Evolutionary conservation across 2,113 vertebrate species (phyloP).

Genomic region (Sylvietta virens): DNA sequence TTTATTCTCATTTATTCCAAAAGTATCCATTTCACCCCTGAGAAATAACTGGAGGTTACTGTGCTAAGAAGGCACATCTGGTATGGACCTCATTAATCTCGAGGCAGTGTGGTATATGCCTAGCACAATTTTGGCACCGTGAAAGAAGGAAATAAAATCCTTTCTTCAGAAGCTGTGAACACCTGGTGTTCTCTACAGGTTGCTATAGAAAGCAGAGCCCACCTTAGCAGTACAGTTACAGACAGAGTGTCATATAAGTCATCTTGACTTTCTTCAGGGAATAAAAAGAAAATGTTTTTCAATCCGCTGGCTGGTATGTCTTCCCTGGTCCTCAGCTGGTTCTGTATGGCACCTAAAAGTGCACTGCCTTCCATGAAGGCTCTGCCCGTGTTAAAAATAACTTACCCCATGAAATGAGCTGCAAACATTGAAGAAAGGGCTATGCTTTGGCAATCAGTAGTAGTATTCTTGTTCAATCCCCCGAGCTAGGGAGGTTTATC

Average conservation of each 20-base stretch:
- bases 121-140: neutral
- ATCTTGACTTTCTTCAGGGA: neutral
- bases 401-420: neutral
- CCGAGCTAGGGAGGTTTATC: neutral
- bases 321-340: neutral
- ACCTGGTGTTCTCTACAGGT: neutral
- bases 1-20: neutral
- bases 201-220: neutral
- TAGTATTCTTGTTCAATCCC: neutral
- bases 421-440: neutral
- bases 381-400: neutral
- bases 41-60: constrained; percentile 1
- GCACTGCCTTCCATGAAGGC: neutral
- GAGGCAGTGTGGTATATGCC: neutral
- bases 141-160: neutral
- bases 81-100: constrained; percentile 6
- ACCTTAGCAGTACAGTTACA: neutral
- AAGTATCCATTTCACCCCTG: neutral
- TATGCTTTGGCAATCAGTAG: neutral
- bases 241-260: neutral
- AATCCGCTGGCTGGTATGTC: neutral
- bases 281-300: neutral
- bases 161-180: neutral
- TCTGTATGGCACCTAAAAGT: neutral
- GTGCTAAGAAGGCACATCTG: neutral